Evolutionary conservation across 2,113 vertebrate species (phyloP).

Genomic region (Lynx canadensis): DNA sequence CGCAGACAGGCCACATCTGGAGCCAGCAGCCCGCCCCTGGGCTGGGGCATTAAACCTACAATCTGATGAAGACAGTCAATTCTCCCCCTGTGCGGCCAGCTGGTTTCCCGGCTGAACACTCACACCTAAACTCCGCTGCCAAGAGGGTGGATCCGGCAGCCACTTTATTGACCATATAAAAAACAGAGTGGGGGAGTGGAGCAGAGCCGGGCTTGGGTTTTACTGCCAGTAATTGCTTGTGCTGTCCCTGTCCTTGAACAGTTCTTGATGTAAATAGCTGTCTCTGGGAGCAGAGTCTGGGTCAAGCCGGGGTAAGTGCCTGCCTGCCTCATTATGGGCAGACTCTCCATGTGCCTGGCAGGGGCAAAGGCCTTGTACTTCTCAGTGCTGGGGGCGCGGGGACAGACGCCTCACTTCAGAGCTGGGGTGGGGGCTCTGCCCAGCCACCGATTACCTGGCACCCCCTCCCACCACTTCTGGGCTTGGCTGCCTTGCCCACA

Average conservation of each 20-base stretch:
- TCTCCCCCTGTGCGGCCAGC: neutral
- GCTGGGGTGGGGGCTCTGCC: no score
- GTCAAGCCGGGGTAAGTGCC: neutral
- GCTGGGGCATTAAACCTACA: constrained; percentile 64
- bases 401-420: neutral
- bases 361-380: neutral
- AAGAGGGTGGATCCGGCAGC: fast-evolving
- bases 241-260: constrained; percentile 77
- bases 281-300: constrained; percentile 53
- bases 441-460: neutral
- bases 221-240: constrained; percentile 55
- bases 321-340: neutral
- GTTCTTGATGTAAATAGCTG: constrained; percentile 74
- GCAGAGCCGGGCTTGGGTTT: constrained; percentile 18
- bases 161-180: constrained; percentile 56
- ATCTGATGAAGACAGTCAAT: neutral
- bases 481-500: neutral
- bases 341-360: neutral
- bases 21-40: neutral
- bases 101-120: constrained; percentile 16
- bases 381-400: neutral
- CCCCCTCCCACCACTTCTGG: neutral
- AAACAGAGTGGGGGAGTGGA: constrained; percentile 1
- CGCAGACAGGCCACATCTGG: constrained; percentile 49
- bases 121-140: constrained; percentile 47